phyloP scores from a whole-genome alignment of 2,797 vertebrate genomes.

The Galagoides demidoff region DNA sequence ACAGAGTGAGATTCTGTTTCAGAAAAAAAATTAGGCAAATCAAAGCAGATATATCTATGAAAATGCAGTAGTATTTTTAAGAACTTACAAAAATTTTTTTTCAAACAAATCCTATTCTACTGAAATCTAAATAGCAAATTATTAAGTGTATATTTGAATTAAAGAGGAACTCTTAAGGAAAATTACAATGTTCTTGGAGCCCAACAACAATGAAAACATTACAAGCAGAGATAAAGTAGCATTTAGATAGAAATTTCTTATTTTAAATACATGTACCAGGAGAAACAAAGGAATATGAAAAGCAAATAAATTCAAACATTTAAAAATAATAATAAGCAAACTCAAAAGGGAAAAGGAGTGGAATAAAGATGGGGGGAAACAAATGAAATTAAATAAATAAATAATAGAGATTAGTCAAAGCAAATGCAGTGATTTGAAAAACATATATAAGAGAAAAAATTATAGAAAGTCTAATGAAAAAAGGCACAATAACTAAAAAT shows the following conservation, averaged over 20 bases:
- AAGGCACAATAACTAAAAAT: not conserved
- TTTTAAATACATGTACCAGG: not conserved
- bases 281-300: not conserved
- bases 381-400: not conserved
- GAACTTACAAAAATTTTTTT: not conserved
- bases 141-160: not conserved
- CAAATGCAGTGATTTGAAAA: not conserved
- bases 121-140: not conserved
- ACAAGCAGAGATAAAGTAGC: not conserved
- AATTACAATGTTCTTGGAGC: not conserved
- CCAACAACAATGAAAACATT: not conserved
- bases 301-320: not conserved
- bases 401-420: not conserved
- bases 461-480: not conserved
- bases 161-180: not conserved
- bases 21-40: not conserved
- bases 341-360: not conserved
- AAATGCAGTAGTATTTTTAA: not conserved
- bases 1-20: too few species aligned
- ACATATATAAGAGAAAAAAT: not conserved
- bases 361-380: not conserved
- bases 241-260: not conserved
- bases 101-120: not conserved
- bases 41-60: not conserved
- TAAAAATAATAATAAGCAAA: not conserved